Evolutionary conservation across 2,797 vertebrate species (phyloP).

Genomic region (Ciconia nigra): DNA sequence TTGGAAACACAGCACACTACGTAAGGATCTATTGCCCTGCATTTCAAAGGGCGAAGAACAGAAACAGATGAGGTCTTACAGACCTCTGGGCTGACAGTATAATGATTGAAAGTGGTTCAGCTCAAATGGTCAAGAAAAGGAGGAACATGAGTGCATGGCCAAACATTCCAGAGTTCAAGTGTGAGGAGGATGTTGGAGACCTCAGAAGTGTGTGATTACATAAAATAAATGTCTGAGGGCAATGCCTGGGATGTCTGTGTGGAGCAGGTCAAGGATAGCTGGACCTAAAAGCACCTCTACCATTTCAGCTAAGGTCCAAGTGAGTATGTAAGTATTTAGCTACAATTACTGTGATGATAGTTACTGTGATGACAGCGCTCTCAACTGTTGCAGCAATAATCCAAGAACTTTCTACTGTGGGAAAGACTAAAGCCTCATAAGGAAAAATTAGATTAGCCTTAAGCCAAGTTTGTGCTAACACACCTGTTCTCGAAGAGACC

Average conservation of each 20-base stretch:
- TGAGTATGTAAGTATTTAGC: background rate
- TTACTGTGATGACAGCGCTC: background rate
- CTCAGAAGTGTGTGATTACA: background rate
- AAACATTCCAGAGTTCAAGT: background rate
- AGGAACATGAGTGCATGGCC: background rate
- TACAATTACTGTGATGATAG: background rate
- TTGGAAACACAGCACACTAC: background rate
- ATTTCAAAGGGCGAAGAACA: background rate
- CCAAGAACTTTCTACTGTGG: background rate
- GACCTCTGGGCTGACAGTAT: background rate
- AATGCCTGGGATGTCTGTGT: background rate
- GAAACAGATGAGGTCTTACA: background rate
- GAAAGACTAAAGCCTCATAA: background rate
- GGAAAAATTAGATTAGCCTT: background rate
- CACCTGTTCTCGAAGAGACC: constrained; percentile 69
- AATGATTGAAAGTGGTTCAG: background rate
- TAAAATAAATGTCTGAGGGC: background rate
- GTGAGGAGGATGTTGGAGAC: background rate
- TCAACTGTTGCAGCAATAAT: background rate
- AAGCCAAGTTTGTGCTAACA: background rate
- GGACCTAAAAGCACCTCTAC: background rate
- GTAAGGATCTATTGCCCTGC: background rate
- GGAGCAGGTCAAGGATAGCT: background rate
- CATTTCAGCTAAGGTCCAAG: background rate
- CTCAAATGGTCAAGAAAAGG: background rate